Conservation (phyloP, 1,140 invertebrate genomes). For the Dendroctonus ponderosae region DNA sequence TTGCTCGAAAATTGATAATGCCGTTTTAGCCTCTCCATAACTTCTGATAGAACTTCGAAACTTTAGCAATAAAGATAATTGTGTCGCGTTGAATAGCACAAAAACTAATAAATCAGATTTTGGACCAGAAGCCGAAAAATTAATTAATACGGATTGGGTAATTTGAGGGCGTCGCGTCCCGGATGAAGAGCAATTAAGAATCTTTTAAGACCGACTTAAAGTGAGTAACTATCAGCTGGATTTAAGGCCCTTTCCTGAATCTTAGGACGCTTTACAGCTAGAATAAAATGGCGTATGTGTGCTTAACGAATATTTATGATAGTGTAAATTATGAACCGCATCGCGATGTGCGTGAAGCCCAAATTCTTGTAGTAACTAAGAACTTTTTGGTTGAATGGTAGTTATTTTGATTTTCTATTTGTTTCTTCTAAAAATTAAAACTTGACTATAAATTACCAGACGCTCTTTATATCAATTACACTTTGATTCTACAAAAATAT, state of each 20-base stretch:
- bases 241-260: background rate
- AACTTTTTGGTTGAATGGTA: too few relatives aligned
- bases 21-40: background rate
- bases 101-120: slow-evolving; percentile 23
- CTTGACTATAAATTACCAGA: too few relatives aligned
- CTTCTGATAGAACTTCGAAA: background rate
- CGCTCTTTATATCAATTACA: too few relatives aligned
- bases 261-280: too few relatives aligned
- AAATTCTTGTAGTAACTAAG: too few relatives aligned
- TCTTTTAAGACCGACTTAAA: slow-evolving; percentile 20
- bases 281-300: too few relatives aligned
- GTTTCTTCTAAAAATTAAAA: too few relatives aligned
- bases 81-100: slow-evolving; percentile 13
- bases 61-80: slow-evolving; percentile 22
- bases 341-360: too few relatives aligned
- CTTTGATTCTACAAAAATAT: too few relatives aligned
- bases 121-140: slow-evolving; percentile 14
- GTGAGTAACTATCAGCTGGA: slow-evolving; percentile 6
- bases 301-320: too few relatives aligned
- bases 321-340: too few relatives aligned
- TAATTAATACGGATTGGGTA: slow-evolving; percentile 19
- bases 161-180: slow-evolving; percentile 2
- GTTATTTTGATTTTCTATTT: too few relatives aligned
- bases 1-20: background rate
- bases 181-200: slow-evolving; percentile 15